These are phyloP conservation scores for Rambutsinella grinnellia DNA, from an alignment of 2,888 invertebrate species.

Conservation along the genomic window DNA sequence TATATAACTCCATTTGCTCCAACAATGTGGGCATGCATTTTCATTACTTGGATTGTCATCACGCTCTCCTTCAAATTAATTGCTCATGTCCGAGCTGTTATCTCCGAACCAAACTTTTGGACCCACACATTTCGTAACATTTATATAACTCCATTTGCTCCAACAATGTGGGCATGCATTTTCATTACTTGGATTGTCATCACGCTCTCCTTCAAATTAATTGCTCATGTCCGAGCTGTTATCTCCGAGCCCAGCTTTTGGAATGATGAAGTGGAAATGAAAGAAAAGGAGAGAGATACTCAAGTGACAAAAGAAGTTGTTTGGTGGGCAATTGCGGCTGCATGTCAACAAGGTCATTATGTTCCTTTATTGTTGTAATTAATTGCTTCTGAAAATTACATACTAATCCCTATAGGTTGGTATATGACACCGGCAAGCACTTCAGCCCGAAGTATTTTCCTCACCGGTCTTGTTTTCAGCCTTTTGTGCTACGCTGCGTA, in stretches of 20 bases:
- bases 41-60: neutral
- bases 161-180: neutral
- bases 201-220: neutral
- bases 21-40: neutral
- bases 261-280: too few relatives aligned
- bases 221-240: too few relatives aligned
- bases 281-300: neutral
- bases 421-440: neutral
- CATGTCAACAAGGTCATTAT: conserved; percentile 1
- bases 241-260: too few relatives aligned
- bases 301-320: neutral
- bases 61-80: neutral
- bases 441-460: neutral
- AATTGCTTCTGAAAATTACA: neutral
- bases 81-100: too few relatives aligned
- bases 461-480: conserved; percentile 5
- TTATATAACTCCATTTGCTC: conserved; percentile 3
- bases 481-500: conserved; percentile 1
- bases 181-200: neutral
- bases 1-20: conserved; percentile 5
- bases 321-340: neutral
- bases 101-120: too few relatives aligned
- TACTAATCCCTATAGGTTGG: too few relatives aligned
- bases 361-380: neutral
- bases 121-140: neutral